Evolutionary conservation across 2,113 vertebrate species (phyloP).

Genomic region (Nothocercus nigrocapillus): DNA sequence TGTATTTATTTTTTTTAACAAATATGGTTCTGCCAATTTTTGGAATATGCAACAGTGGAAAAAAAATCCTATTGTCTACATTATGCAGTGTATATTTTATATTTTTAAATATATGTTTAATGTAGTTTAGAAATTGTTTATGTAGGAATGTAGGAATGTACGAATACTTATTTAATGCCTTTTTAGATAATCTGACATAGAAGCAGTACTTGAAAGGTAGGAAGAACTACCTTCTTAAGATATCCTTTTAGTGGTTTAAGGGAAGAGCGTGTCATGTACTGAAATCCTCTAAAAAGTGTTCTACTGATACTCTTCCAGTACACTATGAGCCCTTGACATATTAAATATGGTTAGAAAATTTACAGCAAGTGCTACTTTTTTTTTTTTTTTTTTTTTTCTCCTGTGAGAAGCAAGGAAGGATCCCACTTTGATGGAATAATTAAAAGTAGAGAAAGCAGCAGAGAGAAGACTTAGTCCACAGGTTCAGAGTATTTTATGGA

Average conservation of each 20-base stretch:
- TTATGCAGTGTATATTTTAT: background rate
- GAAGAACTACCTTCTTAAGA: background rate
- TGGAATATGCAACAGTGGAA: background rate
- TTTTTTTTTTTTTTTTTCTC: background rate
- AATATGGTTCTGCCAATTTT: background rate
- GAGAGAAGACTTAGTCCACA: background rate
- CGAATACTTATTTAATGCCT: background rate
- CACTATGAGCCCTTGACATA: background rate
- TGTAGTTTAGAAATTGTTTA: background rate
- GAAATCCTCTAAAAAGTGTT: background rate
- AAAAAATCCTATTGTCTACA: background rate
- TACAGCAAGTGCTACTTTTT: background rate
- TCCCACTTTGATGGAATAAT: background rate
- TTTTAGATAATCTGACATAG: background rate
- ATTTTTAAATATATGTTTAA: background rate
- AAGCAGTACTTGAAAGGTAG: background rate
- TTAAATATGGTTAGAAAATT: background rate
- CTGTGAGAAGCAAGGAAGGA: background rate
- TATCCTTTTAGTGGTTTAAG: background rate
- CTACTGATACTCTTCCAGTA: background rate
- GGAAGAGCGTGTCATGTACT: background rate
- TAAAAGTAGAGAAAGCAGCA: background rate
- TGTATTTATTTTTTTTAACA: background rate
- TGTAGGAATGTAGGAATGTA: background rate
- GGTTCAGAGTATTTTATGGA: background rate